phyloP scores from a whole-genome alignment of 2,797 vertebrate genomes.

The Ambastaia sidthimunki region DNA sequence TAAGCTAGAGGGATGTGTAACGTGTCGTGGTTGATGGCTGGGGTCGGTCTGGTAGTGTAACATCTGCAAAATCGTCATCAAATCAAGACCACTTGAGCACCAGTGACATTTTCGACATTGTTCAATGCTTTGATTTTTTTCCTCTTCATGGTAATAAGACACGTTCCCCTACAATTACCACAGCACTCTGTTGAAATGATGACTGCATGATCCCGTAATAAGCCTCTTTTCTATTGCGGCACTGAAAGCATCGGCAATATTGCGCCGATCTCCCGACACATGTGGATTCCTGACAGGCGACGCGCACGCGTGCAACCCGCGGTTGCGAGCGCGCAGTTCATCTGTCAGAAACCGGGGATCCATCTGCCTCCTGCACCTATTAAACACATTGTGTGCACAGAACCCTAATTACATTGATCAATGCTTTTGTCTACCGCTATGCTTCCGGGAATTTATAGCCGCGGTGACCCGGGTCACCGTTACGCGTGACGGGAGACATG shows the following conservation, averaged over 20 bases:
- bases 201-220: conserved; percentile 72
- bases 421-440: conserved; percentile 68
- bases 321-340: conserved; percentile 48
- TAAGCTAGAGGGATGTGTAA: not conserved
- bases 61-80: conserved; percentile 17
- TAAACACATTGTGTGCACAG: conserved; percentile 71
- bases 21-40: conserved; percentile 2
- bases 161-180: conserved; percentile 73
- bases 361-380: conserved; percentile 63
- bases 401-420: conserved; percentile 82
- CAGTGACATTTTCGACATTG: conserved; percentile 18
- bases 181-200: conserved; percentile 71
- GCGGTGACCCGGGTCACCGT: conserved; percentile 67
- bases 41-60: not conserved
- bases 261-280: conserved; percentile 25
- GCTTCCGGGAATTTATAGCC: conserved; percentile 72
- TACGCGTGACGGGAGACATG: conserved; percentile 69
- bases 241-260: conserved; percentile 37
- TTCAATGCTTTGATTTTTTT: conserved; percentile 40
- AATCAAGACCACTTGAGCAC: conserved; percentile 27
- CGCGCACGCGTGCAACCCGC: not conserved
- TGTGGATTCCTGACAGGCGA: conserved; percentile 34
- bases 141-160: conserved; percentile 55
- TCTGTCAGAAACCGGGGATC: conserved; percentile 72
- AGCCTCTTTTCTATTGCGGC: conserved; percentile 38